phyloP scores from a whole-genome alignment of 1,140 invertebrate species.

The Dreissena rostriformis region DNA sequence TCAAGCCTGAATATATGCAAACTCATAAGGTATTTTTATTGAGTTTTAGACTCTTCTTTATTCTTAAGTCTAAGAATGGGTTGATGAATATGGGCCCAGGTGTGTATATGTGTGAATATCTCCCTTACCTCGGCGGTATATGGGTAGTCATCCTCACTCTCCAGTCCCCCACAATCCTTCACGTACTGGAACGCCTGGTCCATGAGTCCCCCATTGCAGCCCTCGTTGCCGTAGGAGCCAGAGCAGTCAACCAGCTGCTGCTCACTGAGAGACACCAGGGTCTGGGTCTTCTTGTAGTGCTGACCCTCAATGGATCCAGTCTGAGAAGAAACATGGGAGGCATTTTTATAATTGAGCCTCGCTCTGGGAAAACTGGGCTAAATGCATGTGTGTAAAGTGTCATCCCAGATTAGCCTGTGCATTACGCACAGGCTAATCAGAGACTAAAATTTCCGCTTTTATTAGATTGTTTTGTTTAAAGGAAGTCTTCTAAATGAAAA shows the following conservation, averaged over 20 bases:
- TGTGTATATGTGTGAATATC: no score
- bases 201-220: conserved; percentile 98
- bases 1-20: no score
- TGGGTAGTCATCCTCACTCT: conserved; percentile 90
- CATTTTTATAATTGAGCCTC: neutral
- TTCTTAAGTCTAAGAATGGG: no score
- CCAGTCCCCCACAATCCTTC: conserved; percentile 93
- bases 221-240: conserved; percentile 87
- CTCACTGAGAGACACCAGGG: conserved; percentile 71
- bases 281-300: conserved; percentile 63
- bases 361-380: conserved; percentile 6
- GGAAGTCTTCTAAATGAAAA: no score
- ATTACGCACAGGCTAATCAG: no score
- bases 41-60: no score
- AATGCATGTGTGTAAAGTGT: no score
- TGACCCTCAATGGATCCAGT: conserved; percentile 62
- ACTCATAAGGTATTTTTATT: no score
- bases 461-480: no score
- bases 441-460: no score
- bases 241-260: conserved; percentile 77
- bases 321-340: neutral
- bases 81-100: no score
- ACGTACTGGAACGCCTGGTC: conserved; percentile 95
- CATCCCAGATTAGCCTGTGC: no score
- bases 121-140: conserved; percentile 69